These are phyloP conservation scores for Oxyteleia sp. DNA, from an alignment of 2,888 invertebrate species.

Conservation along the genomic window DNA sequence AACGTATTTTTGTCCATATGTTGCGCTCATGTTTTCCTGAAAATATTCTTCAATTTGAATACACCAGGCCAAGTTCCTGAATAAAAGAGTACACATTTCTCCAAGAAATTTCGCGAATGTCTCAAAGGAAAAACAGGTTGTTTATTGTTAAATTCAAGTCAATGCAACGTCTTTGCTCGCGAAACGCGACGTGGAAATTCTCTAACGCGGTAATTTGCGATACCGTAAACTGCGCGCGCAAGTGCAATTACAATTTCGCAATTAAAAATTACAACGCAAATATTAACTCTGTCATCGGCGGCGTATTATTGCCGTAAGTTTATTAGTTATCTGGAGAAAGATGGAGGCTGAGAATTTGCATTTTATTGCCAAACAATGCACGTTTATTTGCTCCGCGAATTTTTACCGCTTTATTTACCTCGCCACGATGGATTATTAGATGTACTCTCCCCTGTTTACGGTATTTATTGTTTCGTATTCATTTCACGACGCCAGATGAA, in stretches of 20 bases:
- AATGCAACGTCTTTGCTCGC: not conserved
- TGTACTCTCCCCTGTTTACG: constrained; percentile 32
- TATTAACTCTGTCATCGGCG: not conserved
- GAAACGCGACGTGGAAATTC: not conserved
- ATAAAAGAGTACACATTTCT: constrained; percentile 31
- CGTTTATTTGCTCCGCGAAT: constrained; percentile 62
- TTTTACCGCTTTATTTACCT: constrained; percentile 58
- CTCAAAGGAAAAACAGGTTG: constrained; percentile 17
- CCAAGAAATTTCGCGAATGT: constrained; percentile 27
- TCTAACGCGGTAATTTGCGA: not conserved
- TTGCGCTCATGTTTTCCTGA: constrained; percentile 41
- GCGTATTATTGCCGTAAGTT: constrained; percentile 16
- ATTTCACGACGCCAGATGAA: constrained; percentile 48
- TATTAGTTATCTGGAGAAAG: constrained; percentile 44
- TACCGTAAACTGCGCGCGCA: not conserved
- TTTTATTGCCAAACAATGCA: constrained; percentile 65
- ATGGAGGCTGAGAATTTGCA: constrained; percentile 51
- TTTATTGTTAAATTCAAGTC: constrained; percentile 39
- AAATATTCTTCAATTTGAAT: constrained; percentile 48
- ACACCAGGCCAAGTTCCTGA: constrained; percentile 27
- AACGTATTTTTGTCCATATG: constrained; percentile 21
- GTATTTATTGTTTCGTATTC: constrained; percentile 66
- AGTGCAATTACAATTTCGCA: constrained; percentile 2
- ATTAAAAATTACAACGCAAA: constrained; percentile 22
- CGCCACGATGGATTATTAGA: constrained; percentile 53